These are phyloP conservation scores for Neoarius graeffei DNA, from an alignment of 2,113 vertebrate genomes.

Conservation along the genomic window DNA sequence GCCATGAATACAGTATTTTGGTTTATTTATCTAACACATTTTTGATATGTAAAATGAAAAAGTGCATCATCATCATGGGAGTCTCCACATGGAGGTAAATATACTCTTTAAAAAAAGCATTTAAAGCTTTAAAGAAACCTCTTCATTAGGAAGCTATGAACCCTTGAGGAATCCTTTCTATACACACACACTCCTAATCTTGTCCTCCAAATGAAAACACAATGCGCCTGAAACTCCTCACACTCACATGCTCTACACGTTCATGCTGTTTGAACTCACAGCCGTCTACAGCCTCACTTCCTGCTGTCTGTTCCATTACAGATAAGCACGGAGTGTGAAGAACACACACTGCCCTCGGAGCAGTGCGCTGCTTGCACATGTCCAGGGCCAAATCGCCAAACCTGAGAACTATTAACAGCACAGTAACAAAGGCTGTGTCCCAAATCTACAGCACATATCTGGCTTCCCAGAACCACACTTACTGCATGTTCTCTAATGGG, in stretches of 20 bases:
- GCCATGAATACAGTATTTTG: no score
- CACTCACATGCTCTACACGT: not conserved
- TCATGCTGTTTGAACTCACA: slow-evolving; percentile 44
- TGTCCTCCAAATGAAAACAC: not conserved
- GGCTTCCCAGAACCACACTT: no score
- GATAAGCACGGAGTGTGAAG: slow-evolving; percentile 54
- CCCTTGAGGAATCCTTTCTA: not conserved
- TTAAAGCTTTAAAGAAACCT: not conserved
- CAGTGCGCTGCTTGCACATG: slow-evolving; percentile 38
- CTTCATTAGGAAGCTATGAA: not conserved
- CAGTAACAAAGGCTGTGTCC: not conserved
- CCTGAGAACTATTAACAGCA: not conserved
- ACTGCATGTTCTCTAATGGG: not conserved
- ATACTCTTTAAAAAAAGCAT: not conserved
- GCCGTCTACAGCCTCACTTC: slow-evolving; percentile 43
- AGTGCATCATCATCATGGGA: not conserved
- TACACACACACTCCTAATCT: not conserved
- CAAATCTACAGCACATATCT: not conserved
- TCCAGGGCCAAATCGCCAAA: not conserved
- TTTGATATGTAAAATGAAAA: not conserved
- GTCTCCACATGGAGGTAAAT: not conserved
- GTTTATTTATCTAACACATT: no score
- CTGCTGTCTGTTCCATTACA: slow-evolving; percentile 64
- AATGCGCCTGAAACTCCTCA: slow-evolving; percentile 51
- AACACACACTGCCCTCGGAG: slow-evolving; percentile 42